phyloP scores from a whole-genome alignment of 2,888 invertebrate species.

The Globia sparganii region DNA sequence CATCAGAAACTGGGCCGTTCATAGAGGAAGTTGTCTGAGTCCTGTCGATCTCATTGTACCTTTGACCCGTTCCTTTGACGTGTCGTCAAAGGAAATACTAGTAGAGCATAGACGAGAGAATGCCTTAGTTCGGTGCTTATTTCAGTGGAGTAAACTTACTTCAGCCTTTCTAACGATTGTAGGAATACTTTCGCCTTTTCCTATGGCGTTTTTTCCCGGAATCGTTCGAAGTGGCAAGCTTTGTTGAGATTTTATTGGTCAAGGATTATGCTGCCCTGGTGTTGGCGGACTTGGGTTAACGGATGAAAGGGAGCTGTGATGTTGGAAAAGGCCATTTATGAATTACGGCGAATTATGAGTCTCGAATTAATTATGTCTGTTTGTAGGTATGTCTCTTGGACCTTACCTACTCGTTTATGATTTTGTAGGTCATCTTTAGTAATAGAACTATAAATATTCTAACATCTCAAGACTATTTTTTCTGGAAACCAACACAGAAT shows the following conservation, averaged over 20 bases:
- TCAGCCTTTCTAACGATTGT: slow-evolving; percentile 48
- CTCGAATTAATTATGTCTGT: not conserved
- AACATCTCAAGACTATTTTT: not conserved
- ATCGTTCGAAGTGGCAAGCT: slow-evolving; percentile 11
- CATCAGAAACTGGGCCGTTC: slow-evolving; percentile 42
- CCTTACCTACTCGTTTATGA: no score
- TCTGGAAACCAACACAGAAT: not conserved
- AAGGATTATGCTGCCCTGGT: slow-evolving; percentile 25
- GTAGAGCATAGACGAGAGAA: slow-evolving; percentile 53
- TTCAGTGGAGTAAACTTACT: slow-evolving; percentile 49
- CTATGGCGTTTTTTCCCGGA: slow-evolving; percentile 7
- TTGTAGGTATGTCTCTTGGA: not conserved
- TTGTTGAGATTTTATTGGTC: slow-evolving; percentile 18
- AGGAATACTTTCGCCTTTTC: slow-evolving; percentile 36
- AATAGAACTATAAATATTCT: not conserved
- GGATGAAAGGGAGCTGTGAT: not conserved
- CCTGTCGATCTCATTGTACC: slow-evolving; percentile 59
- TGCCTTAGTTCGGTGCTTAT: slow-evolving; percentile 55
- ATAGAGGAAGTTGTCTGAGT: slow-evolving; percentile 57
- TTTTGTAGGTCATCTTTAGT: not conserved
- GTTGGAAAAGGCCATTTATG: not conserved
- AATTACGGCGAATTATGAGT: not conserved
- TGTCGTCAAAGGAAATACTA: slow-evolving; percentile 65
- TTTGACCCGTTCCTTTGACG: slow-evolving; percentile 64
- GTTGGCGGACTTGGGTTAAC: not conserved